Evolutionary conservation across 2,888 invertebrate species (phyloP).

Genomic region (Sesia bembeciformis): DNA sequence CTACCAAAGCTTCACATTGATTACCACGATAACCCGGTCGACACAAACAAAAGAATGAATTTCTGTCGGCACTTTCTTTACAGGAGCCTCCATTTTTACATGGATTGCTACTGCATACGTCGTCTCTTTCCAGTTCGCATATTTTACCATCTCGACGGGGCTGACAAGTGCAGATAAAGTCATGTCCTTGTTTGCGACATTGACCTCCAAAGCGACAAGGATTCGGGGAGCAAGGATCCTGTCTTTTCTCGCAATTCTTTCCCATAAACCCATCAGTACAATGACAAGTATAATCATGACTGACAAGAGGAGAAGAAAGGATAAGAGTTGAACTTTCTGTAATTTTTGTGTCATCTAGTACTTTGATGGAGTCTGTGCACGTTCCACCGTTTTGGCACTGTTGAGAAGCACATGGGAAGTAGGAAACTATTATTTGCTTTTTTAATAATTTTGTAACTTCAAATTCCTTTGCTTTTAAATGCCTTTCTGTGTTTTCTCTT

Average conservation of each 20-base stretch:
- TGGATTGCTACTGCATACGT: slow-evolving; percentile 88
- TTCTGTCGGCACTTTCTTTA: slow-evolving; percentile 89
- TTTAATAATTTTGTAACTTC: slow-evolving; percentile 78
- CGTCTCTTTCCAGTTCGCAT: slow-evolving; percentile 88
- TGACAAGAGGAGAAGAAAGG: slow-evolving; percentile 86
- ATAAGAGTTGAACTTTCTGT: slow-evolving; percentile 87
- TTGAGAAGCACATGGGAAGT: slow-evolving; percentile 82
- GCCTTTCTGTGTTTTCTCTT: slow-evolving; percentile 77
- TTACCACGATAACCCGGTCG: slow-evolving; percentile 93
- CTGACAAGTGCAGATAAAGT: slow-evolving; percentile 89
- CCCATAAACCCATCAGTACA: slow-evolving; percentile 91
- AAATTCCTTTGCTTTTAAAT: slow-evolving; percentile 77
- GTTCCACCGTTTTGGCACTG: slow-evolving; percentile 86
- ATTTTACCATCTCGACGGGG: slow-evolving; percentile 85
- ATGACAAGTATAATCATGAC: slow-evolving; percentile 85
- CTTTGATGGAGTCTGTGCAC: slow-evolving; percentile 82
- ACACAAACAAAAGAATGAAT: slow-evolving; percentile 93
- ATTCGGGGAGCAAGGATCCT: slow-evolving; percentile 92
- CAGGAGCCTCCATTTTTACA: slow-evolving; percentile 95
- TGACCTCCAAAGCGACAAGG: slow-evolving; percentile 90
- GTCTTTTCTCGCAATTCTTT: slow-evolving; percentile 85
- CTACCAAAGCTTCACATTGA: slow-evolving; percentile 90
- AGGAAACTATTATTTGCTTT: slow-evolving; percentile 78
- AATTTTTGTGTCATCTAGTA: slow-evolving; percentile 81
- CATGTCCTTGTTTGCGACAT: slow-evolving; percentile 88